phyloP scores from a whole-genome alignment of 2,888 invertebrate genomes.

The Leptinotarsa peninsularis region DNA sequence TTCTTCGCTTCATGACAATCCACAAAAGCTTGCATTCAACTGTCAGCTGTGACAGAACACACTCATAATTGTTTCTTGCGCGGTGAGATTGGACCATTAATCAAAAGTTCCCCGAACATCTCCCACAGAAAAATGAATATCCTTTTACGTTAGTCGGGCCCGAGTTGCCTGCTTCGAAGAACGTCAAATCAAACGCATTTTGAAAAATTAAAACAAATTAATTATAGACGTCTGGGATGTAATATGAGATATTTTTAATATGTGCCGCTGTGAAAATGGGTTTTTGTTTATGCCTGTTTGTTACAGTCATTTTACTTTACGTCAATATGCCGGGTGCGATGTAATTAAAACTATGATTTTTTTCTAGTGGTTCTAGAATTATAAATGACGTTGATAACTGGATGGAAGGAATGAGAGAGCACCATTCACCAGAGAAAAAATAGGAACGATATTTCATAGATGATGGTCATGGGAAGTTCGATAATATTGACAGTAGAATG shows the following conservation, averaged over 20 bases:
- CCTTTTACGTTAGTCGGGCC: conserved; percentile 33
- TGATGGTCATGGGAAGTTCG: not conserved
- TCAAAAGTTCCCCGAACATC: conserved; percentile 48
- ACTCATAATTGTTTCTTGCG: conserved; percentile 63
- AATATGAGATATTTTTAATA: conserved; percentile 38
- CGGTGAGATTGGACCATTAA: conserved; percentile 60
- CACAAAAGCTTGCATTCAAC: conserved; percentile 39
- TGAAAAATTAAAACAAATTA: conserved; percentile 49
- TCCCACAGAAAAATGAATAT: conserved; percentile 46
- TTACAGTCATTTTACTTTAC: conserved; percentile 32
- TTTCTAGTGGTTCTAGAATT: not conserved
- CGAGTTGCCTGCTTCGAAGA: conserved; percentile 30
- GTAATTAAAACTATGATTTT: conserved; percentile 12
- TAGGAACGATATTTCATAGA: not conserved
- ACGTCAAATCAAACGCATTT: conserved; percentile 43
- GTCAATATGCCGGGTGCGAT: conserved; percentile 21
- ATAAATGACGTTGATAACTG: not conserved
- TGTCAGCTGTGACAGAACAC: conserved; percentile 57
- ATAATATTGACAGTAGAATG: too few species aligned
- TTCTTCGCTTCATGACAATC: not conserved
- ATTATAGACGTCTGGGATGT: conserved; percentile 39
- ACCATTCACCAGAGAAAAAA: not conserved
- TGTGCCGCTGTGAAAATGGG: conserved; percentile 33
- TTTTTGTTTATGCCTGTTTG: conserved; percentile 32
- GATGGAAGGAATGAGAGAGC: not conserved